Conservation (phyloP, 2,888 invertebrate genomes). For the Drosophila neotestacea region DNA sequence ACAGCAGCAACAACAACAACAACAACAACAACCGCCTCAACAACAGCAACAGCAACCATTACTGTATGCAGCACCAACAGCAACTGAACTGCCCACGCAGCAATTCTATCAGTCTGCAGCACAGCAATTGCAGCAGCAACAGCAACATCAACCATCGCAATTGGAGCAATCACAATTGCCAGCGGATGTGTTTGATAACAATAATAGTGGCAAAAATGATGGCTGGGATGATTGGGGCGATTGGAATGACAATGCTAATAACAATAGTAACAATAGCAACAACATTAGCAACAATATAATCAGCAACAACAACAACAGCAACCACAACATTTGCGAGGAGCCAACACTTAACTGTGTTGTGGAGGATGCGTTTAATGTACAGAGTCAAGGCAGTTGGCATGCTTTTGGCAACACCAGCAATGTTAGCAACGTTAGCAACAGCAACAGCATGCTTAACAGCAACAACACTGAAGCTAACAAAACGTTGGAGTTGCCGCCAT, state of each 20-base stretch:
- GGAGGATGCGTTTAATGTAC: constrained; percentile 87
- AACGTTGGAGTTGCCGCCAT: constrained; percentile 45
- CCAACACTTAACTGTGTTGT: constrained; percentile 83
- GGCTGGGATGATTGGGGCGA: constrained; percentile 85
- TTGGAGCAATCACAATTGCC: constrained; percentile 40
- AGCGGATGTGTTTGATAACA: constrained; percentile 62
- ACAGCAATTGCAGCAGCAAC: background rate
- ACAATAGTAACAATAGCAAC: constrained; percentile 45
- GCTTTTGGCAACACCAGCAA: constrained; percentile 41
- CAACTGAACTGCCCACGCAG: constrained; percentile 16
- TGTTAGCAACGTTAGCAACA: constrained; percentile 13
- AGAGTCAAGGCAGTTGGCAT: constrained; percentile 80
- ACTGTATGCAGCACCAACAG: constrained; percentile 23
- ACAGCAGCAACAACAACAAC: constrained; percentile 9
- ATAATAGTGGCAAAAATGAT: constrained; percentile 70
- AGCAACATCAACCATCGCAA: constrained; percentile 22
- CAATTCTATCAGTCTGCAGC: constrained; percentile 34
- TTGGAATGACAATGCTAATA: constrained; percentile 76
- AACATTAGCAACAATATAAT: constrained; percentile 34
- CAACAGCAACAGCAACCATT: constrained; percentile 27
- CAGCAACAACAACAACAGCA: constrained; percentile 41
- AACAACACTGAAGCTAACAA: constrained; percentile 26
- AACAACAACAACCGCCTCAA: constrained; percentile 6
- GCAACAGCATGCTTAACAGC: constrained; percentile 1
- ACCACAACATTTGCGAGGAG: constrained; percentile 38